These are phyloP conservation scores for Argyrosomus japonicus DNA, from an alignment of 2,113 vertebrate genomes.

Conservation along the genomic window DNA sequence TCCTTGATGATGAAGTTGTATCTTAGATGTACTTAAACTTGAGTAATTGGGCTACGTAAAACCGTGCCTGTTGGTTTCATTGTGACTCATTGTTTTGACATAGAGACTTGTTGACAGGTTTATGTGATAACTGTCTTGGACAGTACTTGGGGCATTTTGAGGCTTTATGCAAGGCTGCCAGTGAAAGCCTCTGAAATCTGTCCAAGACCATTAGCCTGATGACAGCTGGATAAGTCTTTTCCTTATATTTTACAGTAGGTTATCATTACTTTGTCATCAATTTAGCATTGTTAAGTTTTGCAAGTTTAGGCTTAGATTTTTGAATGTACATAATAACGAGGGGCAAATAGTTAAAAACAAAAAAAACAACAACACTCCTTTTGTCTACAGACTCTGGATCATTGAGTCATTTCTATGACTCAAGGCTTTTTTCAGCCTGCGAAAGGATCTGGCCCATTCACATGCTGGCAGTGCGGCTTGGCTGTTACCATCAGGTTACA, in stretches of 20 bases:
- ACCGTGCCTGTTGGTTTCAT: constrained; percentile 35
- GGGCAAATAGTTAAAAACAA: neutral
- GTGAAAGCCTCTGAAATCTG: constrained; percentile 52
- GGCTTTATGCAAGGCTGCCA: constrained; percentile 55
- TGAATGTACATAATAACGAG: neutral
- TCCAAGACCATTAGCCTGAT: constrained; percentile 35
- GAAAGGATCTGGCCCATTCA: constrained; percentile 41
- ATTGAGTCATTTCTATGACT: constrained; percentile 31
- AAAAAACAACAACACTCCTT: neutral
- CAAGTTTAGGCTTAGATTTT: neutral
- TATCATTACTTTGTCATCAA: constrained; percentile 32
- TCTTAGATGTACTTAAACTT: constrained; percentile 11
- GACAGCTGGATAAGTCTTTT: constrained; percentile 26
- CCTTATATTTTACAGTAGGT: constrained; percentile 12
- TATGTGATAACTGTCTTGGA: constrained; percentile 54
- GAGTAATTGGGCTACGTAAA: constrained; percentile 27
- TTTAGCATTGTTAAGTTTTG: neutral
- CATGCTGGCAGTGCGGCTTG: constrained; percentile 49
- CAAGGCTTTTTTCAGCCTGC: constrained; percentile 5
- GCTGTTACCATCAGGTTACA: constrained; percentile 56
- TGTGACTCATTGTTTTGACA: constrained; percentile 53
- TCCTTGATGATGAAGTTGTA: neutral
- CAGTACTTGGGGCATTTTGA: constrained; percentile 56
- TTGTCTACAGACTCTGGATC: neutral
- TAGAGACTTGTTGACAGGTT: constrained; percentile 61